phyloP scores from a whole-genome alignment of 2,888 invertebrate species.

The Cephonodes hylas region DNA sequence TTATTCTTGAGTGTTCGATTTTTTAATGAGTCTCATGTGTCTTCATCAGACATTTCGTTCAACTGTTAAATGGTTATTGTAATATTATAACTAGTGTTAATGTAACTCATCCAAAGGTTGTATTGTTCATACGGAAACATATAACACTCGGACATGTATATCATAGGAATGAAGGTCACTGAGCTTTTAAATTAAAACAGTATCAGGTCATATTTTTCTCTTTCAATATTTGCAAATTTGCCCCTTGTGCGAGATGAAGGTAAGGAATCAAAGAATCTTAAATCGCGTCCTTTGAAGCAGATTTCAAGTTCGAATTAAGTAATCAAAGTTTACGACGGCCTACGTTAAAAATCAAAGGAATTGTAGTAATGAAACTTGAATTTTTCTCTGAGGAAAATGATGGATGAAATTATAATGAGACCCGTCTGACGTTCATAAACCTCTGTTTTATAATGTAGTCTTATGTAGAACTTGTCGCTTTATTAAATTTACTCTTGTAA shows the following conservation, averaged over 20 bases:
- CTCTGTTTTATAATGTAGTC: background rate
- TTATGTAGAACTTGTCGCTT: too few species aligned
- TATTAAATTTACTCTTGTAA: too few species aligned
- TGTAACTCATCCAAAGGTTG: too few species aligned
- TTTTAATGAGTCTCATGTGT: too few species aligned
- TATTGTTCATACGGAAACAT: background rate
- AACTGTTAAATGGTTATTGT: too few species aligned
- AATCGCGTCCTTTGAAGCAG: slow-evolving; percentile 44
- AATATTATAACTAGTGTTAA: too few species aligned
- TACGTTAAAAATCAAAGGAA: slow-evolving; percentile 27
- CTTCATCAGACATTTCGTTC: too few species aligned
- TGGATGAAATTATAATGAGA: background rate
- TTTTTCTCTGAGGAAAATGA: slow-evolving; percentile 10
- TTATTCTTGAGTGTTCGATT: too few species aligned
- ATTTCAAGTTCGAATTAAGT: slow-evolving; percentile 56
- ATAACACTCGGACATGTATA: too few species aligned
- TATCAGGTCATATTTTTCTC: background rate
- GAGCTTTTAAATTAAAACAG: too few species aligned
- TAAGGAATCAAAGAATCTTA: slow-evolving; percentile 25
- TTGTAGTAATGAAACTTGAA: slow-evolving; percentile 1
- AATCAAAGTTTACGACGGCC: slow-evolving; percentile 59
- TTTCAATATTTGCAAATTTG: background rate
- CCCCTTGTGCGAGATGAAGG: background rate
- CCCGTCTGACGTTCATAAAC: background rate
- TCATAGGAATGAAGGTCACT: too few species aligned